phyloP scores from a whole-genome alignment of 1,140 invertebrate genomes.

The Eumeta japonica region DNA sequence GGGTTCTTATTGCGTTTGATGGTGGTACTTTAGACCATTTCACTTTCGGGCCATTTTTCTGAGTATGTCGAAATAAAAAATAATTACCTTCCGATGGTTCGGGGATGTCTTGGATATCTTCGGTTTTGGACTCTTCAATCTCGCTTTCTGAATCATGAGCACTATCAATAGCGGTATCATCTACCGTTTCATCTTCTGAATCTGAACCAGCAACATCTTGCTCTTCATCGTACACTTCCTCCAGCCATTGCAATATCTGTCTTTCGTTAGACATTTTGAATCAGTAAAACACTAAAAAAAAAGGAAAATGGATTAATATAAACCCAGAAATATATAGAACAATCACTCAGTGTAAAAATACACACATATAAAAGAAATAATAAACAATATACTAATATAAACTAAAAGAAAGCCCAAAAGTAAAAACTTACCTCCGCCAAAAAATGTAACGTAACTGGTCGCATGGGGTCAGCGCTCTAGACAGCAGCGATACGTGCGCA shows the following conservation, averaged over 20 bases:
- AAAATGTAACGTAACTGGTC: too few species aligned
- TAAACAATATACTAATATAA: slow-evolving; percentile 11
- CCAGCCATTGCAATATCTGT: slow-evolving; percentile 13
- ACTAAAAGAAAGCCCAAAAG: slow-evolving; percentile 7
- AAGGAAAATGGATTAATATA: too few species aligned
- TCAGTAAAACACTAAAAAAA: slow-evolving; percentile 6
- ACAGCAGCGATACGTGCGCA: too few species aligned
- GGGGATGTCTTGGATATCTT: slow-evolving; percentile 11
- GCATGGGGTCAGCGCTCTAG: too few species aligned
- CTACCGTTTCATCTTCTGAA: slow-evolving; percentile 10
- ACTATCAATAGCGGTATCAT: slow-evolving; percentile 12
- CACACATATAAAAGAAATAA: background rate
- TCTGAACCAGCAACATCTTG: slow-evolving; percentile 11
- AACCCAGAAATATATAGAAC: slow-evolving; percentile 8
- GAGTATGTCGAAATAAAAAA: slow-evolving; percentile 13
- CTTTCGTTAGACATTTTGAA: slow-evolving; percentile 7
- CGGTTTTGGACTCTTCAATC: slow-evolving; percentile 11
- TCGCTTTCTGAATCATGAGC: slow-evolving; percentile 11
- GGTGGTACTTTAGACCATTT: slow-evolving; percentile 13
- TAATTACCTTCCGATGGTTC: slow-evolving; percentile 10
- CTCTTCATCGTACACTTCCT: slow-evolving; percentile 11
- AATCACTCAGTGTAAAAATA: slow-evolving; percentile 8
- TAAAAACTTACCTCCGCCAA: slow-evolving; percentile 10
- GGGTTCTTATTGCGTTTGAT: slow-evolving; percentile 15
- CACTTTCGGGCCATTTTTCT: slow-evolving; percentile 14